Evolutionary conservation across 2,888 invertebrate genomes (phyloP).

Genomic region (Exocentrus adspersus): DNA sequence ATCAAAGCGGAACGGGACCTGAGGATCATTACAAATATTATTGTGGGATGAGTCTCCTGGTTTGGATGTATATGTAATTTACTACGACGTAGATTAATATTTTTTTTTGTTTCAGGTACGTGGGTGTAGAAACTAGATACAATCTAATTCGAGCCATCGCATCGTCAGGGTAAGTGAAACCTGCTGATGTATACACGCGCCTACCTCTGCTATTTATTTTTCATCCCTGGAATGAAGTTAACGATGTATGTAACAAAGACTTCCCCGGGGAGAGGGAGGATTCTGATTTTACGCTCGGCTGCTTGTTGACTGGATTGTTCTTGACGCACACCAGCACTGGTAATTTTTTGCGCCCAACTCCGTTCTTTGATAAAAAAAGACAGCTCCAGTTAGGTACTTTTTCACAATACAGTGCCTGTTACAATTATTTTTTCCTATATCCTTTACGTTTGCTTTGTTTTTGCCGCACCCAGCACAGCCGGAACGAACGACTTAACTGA

Average conservation of each 20-base stretch:
- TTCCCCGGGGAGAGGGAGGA: not conserved
- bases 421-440: no score
- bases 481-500: not conserved
- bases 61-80: no score
- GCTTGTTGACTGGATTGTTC: slow-evolving; percentile 1
- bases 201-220: slow-evolving; percentile 21
- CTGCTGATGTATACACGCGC: slow-evolving; percentile 15
- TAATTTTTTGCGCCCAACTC: no score
- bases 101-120: slow-evolving; percentile 27
- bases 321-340: no score
- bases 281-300: slow-evolving; percentile 18
- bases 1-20: no score
- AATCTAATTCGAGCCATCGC: slow-evolving; percentile 22
- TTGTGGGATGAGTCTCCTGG: not conserved
- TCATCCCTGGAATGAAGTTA: slow-evolving; percentile 19
- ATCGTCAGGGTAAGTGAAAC: slow-evolving; percentile 21
- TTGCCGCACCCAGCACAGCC: not conserved
- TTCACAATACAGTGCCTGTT: no score
- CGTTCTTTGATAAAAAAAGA: no score
- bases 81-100: no score
- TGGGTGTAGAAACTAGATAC: slow-evolving; percentile 8
- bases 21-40: no score
- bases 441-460: not conserved
- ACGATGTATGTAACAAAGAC: slow-evolving; percentile 21
- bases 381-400: no score